Evolutionary conservation across 2,113 vertebrate species (phyloP).

Genomic region (Ictalurus punctatus): DNA sequence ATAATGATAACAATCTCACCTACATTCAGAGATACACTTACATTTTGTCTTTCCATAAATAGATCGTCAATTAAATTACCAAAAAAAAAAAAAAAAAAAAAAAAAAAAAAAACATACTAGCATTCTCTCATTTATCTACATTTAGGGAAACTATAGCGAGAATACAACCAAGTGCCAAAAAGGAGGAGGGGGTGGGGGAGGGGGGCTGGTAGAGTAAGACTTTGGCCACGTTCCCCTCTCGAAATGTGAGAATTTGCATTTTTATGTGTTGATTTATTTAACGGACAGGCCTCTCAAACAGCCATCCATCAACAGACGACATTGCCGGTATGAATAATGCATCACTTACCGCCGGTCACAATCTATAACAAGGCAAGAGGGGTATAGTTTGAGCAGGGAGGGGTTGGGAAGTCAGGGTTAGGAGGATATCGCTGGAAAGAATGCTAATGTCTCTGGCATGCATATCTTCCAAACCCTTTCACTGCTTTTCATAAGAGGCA

Average conservation of each 20-base stretch:
- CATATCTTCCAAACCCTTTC: constrained; percentile 62
- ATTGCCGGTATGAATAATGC: constrained; percentile 80
- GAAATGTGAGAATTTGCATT: constrained; percentile 84
- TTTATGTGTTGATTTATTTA: constrained; percentile 87
- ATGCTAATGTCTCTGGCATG: constrained; percentile 64
- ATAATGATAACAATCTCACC: background rate
- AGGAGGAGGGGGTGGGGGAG: constrained; percentile 15
- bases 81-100: background rate
- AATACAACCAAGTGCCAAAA: constrained; percentile 59
- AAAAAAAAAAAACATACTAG: background rate
- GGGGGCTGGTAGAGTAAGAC: constrained; percentile 65
- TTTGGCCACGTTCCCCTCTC: constrained; percentile 69
- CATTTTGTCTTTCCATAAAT: constrained; percentile 9
- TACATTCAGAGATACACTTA: constrained; percentile 3
- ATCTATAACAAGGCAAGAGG: constrained; percentile 75
- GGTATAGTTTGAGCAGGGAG: constrained; percentile 47
- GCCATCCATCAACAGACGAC: constrained; percentile 80
- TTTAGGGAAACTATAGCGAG: constrained; percentile 40
- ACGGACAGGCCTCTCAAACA: constrained; percentile 81
- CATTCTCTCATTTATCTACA: constrained; percentile 33
- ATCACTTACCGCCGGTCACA: constrained; percentile 76
- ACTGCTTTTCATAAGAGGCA: constrained; percentile 61
- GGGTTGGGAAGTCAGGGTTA: constrained; percentile 64
- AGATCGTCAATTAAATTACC: background rate
- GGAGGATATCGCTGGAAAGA: constrained; percentile 56